A percentile compares a stretch with the other conserved stretches of the same genome.
These are phyloP conservation scores for Rhingia rostrata DNA, from an alignment of 2,888 invertebrate genomes.

Conservation along the genomic window DNA sequence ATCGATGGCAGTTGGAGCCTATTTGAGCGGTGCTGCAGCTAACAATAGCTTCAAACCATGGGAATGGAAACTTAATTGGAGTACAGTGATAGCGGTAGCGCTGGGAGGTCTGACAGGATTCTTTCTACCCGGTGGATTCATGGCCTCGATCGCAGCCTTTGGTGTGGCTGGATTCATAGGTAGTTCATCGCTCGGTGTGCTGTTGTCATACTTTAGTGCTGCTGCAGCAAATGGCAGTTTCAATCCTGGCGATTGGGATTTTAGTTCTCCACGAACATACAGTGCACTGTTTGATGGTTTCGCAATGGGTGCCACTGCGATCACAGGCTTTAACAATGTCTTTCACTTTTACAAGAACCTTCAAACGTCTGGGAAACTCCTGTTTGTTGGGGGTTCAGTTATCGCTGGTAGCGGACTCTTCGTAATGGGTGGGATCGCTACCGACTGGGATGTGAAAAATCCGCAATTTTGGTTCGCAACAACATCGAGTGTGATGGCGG, in stretches of 20 bases:
- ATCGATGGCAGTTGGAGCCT: conserved; percentile 21
- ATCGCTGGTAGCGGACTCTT: conserved; percentile 12
- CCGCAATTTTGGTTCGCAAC: conserved; percentile 35
- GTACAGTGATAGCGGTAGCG: conserved; percentile 13
- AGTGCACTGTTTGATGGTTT: conserved; percentile 33
- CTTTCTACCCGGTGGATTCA: conserved; percentile 9
- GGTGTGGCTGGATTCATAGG: not conserved
- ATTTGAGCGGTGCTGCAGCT: conserved; percentile 34
- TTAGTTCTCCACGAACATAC: conserved; percentile 18
- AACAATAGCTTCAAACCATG: conserved; percentile 11
- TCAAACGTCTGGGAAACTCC: not conserved
- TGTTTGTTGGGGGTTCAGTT: conserved; percentile 1
- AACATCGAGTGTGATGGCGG: conserved; percentile 1
- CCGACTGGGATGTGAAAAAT: conserved; percentile 29
- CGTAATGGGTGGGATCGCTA: conserved; percentile 23
- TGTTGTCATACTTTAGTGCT: conserved; percentile 4
- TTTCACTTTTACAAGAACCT: conserved; percentile 11
- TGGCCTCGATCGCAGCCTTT: not conserved
- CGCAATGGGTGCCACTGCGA: conserved; percentile 16
- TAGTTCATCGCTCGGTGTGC: not conserved
- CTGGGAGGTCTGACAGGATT: conserved; percentile 24
- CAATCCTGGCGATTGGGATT: conserved; percentile 33
- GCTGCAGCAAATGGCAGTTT: conserved; percentile 18
- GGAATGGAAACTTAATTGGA: not conserved
- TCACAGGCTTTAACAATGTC: not conserved